Base-by-base conservation (phyloP, 1,140 invertebrate species). In the Trissolcus basalis region DNA sequence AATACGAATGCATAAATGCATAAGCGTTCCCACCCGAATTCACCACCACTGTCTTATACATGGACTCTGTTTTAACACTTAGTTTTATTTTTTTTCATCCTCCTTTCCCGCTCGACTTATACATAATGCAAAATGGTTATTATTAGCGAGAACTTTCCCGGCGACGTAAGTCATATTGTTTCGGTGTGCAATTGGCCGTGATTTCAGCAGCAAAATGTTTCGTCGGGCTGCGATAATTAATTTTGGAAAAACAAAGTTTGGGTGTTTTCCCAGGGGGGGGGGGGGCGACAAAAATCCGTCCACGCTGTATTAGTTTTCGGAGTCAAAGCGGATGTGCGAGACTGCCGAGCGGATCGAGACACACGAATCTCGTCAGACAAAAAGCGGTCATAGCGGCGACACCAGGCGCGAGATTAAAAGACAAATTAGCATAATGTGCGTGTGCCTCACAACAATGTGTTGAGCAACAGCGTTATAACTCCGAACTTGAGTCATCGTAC, bases 1-100 rank as follows among this genome's bases (percentile, higher is more conserved):
- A 88, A 89, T 87, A 87, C 87, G 86, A 89, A 89, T 89, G 88
- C 85, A 89, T 89, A 89, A 89, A 88, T 89, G 87, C 86, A 88
- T 87, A 87, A 86, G 83, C 80, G 82, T 81, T 83, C 82, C 83
- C 80, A 81, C 84, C 19, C 81, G 59, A 79, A 79, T 55, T 41
- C 47, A 63, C 59, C 50, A 16, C 54, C 63, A 41, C 43, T 55
- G 58, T 68, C 53, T 71, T 63, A 54, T 67, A 76, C 73, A 56
- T 64, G 12, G 56, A 74, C 61, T 27, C 11, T 70, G 56, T 71
- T 74, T 77, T 58, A 76, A 78, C 65, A 69, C 65, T 60, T 53
- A 41, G 41, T 56, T 77, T 70, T 71, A 3, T 77, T 71, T 69
- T 48, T 36, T 13, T 15, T 27, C 53, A 45, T 54, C 51, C 2